Conservation (phyloP, 2,888 invertebrate species). For the Eledone cirrhosa region DNA sequence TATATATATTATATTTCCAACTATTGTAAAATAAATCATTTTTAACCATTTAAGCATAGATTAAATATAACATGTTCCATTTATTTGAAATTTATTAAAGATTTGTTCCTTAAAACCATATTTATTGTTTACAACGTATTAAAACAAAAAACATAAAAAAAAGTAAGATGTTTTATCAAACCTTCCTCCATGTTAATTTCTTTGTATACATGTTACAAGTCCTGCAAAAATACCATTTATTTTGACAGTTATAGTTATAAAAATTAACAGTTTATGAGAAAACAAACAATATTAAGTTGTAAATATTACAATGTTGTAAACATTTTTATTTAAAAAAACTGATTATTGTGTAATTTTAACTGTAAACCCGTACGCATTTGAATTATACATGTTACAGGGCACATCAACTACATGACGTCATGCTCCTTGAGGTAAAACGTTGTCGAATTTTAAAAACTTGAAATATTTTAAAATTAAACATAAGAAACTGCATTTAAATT, state of each 20-base stretch:
- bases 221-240: neutral
- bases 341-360: neutral
- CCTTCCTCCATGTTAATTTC: neutral
- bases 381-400: slow-evolving; percentile 19
- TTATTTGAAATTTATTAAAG: too few relatives aligned
- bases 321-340: neutral
- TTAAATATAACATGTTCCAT: too few relatives aligned
- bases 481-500: neutral
- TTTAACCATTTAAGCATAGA: too few relatives aligned
- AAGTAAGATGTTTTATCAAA: too few relatives aligned
- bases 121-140: too few relatives aligned
- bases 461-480: neutral
- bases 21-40: too few relatives aligned
- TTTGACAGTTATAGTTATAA: neutral
- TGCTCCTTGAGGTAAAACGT: neutral
- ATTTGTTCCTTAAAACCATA: too few relatives aligned
- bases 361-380: neutral
- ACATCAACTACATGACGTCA: slow-evolving; percentile 16
- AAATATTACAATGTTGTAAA: neutral
- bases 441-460: neutral
- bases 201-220: neutral
- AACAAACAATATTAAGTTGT: neutral
- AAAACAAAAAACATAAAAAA: too few relatives aligned
- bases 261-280: neutral
- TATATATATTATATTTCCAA: too few relatives aligned